These are phyloP conservation scores for Pimephales promelas DNA, from an alignment of 2,113 vertebrate genomes.

Conservation along the genomic window DNA sequence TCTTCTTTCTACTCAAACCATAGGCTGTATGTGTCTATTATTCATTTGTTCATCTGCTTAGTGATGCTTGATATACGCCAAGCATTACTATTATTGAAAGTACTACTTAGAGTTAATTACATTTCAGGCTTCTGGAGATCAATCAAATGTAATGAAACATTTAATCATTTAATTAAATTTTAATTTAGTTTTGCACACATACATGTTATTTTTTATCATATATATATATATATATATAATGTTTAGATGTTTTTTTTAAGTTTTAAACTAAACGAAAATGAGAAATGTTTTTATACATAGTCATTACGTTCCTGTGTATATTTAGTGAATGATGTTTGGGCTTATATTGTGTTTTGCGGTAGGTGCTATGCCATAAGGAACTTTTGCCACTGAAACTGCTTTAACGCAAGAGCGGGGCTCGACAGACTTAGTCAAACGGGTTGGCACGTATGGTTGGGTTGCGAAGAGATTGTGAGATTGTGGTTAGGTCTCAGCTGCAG, in stretches of 20 bases:
- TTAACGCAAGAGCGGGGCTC: no score
- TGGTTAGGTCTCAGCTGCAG: no score
- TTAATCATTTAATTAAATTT: background rate
- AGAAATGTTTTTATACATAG: background rate
- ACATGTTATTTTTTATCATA: background rate
- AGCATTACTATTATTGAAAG: background rate
- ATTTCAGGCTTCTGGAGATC: background rate
- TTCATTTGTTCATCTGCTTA: background rate
- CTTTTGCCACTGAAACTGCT: no score
- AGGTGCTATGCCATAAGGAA: no score
- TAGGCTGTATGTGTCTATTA: background rate
- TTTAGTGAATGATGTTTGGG: no score
- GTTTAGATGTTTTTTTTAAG: background rate
- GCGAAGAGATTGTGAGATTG: no score
- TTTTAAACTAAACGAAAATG: background rate
- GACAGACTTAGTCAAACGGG: no score
- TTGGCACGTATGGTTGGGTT: no score
- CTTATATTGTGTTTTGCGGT: no score
- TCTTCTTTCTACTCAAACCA: background rate
- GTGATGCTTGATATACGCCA: background rate
- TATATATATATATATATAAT: background rate
- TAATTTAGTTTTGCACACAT: background rate
- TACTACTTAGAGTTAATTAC: background rate
- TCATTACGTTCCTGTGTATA: no score
- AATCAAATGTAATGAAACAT: background rate